Evolutionary conservation across 2,888 invertebrate species (phyloP), one percentile per base, ranked within the genome.

Genomic region (Notocelia uddmanniana): DNA sequence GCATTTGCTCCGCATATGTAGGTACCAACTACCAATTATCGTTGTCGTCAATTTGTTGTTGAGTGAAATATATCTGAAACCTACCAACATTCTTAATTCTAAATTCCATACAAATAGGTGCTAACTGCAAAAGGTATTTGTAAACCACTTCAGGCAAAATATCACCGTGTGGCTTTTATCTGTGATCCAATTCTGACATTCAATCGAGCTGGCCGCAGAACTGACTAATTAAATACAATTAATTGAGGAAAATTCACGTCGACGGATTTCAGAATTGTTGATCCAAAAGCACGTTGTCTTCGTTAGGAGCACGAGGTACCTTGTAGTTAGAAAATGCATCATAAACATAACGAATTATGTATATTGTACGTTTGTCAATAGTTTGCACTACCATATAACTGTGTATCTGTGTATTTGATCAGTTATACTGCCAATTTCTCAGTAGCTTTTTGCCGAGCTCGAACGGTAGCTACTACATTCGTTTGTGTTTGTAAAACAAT

Each of bases 321-420:
- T 26, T 31, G 23, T 64, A 64, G 52, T 37, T 68, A 48, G 57
- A 21, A 21, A 8, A 45, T 60, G 45, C 45, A 48, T 45, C 10
- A n/a, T 60, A 45, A 13, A 1, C n/a, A 31, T 34, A 45, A 26
- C 3, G 41, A 54, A 5, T 10, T n/a, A 34, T 18, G 23, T 48
- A 59, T 50, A 45, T n/a, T n/a, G 21, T 50, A 58, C 23, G 58
- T 19, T 59, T 68, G 52, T 59, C 48, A 50, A n/a, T 68, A 68
- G 21, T 64, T 54, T 54, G 37, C 59, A 37, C 59, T 13, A 60
- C 15, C 59, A 15, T 60, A 45, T 23, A 60, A 48, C 18, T 50
- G 18, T 48, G 26, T 45, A 55, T 23, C 13, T 15, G 5, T 41
- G 15, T 41, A 41, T 41, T 41, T 41, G 3, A 41, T 11, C 37